Base-by-base conservation (phyloP, 2,888 invertebrate genomes). In the Eupithecia abbreviata region DNA sequence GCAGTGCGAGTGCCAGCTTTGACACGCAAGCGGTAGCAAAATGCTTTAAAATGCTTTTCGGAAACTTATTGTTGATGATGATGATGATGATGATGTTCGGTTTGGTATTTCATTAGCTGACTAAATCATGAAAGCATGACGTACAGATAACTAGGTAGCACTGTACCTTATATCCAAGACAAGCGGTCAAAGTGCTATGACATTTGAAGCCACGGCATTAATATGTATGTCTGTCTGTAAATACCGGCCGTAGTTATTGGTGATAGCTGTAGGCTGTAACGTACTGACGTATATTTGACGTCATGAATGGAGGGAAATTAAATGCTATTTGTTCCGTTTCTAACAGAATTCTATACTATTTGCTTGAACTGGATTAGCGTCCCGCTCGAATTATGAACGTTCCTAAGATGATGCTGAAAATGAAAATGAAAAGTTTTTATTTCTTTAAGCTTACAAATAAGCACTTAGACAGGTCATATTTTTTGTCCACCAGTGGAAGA, bases 141-240 rank as follows among this genome's bases (percentile, higher is more conserved):
- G 12, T 41, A 66, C 66, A 43, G 43, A 9, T 67, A 43, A 67
- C 41, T 42, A 15, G 0, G 67, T 5, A 15, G n/a, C 42, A 43
- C 15, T 67, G 15, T 42, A 41, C 10, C 43, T 7, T 30, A 4
- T 58, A 30, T 62, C 62, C 10, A 58, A n/a, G 66, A 5, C 15
- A 68, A 68, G 5, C n/a, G 43, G 43, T 68, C 67, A 45, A 45
- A 30, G 41, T 66, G 10, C n/a, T 74, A 51, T 73, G 74, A 75
- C 77, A 72, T 75, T 77, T 77, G 49, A 51, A 49, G 71, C 58
- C 45, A 72, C 3, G 69, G 9, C 47, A 73, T 75, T n/a, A 73
- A 71, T 75, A 75, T 71, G 71, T 43, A 47, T 51, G 62, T 47
- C 3, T 2, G 43, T 72, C 71, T 58, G 18, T 5, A 73, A 74